These are phyloP conservation scores for Dendrocincla fuliginosa DNA, from an alignment of 2,797 vertebrate genomes.

Conservation along the genomic window DNA sequence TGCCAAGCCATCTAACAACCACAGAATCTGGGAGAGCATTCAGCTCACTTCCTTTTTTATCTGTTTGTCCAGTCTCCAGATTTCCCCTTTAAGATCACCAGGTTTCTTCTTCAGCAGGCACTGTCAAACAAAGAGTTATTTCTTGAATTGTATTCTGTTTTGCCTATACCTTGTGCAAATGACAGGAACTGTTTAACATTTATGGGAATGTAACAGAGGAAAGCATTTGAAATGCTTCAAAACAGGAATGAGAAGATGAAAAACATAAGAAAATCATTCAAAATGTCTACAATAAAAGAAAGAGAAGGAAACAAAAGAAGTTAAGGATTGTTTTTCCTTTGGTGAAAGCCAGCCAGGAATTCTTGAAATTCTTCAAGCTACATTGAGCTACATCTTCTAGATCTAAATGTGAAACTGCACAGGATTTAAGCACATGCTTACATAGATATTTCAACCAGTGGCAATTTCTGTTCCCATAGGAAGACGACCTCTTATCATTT, in stretches of 20 bases:
- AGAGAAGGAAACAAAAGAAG: background rate
- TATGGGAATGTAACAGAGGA: background rate
- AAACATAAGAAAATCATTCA: slow-evolving; percentile 17
- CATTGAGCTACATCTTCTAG: background rate
- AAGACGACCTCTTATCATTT: background rate
- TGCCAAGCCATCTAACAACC: slow-evolving; percentile 42
- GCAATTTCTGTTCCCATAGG: background rate
- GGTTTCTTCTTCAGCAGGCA: background rate
- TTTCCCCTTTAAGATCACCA: background rate
- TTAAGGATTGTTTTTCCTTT: slow-evolving; percentile 13
- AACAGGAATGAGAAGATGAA: background rate
- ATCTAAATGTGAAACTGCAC: slow-evolving; percentile 13
- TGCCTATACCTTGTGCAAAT: background rate
- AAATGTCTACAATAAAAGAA: background rate
- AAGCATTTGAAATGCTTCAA: slow-evolving; percentile 3
- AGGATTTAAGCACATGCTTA: slow-evolving; percentile 15
- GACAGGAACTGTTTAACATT: background rate
- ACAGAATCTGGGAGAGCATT: slow-evolving; percentile 28
- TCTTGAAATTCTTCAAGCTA: background rate
- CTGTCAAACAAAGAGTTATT: background rate
- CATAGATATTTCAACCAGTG: background rate
- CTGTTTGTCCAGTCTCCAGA: background rate
- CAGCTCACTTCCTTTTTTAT: slow-evolving; percentile 22
- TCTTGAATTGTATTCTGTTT: background rate
- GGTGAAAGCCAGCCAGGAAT: slow-evolving; percentile 12